phyloP scores from a whole-genome alignment of 2,888 invertebrate species.

The Drosophila mayaguana region DNA sequence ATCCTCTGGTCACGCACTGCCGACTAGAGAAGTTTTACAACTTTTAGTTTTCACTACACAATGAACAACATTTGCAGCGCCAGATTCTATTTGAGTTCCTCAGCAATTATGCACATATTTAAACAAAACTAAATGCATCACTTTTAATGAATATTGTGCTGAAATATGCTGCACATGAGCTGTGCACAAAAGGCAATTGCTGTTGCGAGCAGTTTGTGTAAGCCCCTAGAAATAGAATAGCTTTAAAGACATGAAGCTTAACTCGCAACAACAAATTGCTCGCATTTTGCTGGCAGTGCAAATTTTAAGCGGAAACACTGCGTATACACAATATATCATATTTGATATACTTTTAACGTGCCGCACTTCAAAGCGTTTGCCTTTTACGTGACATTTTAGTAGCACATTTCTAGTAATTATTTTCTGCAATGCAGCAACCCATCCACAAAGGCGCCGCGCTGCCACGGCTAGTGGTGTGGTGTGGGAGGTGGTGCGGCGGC shows the following conservation, averaged over 20 bases:
- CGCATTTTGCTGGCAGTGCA: background rate
- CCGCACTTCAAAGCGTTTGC: conserved; percentile 47
- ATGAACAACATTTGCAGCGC: background rate
- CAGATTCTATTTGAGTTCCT: background rate
- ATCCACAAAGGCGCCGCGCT: conserved; percentile 22
- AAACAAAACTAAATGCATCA: background rate
- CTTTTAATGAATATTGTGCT: background rate
- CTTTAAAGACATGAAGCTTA: background rate
- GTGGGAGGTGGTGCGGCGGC: background rate
- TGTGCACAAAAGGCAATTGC: background rate
- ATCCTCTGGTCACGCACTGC: background rate
- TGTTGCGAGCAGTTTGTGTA: background rate
- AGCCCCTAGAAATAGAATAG: background rate
- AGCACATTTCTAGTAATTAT: conserved; percentile 46
- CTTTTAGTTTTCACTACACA: background rate
- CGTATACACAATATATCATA: conserved; percentile 60
- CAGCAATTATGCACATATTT: background rate
- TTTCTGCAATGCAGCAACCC: conserved; percentile 20
- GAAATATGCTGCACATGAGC: background rate
- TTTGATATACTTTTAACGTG: conserved; percentile 8
- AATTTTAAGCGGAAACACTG: conserved; percentile 13
- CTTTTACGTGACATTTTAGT: conserved; percentile 43
- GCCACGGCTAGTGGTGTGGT: background rate
- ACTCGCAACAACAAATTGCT: background rate
- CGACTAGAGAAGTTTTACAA: background rate